Evolutionary conservation across 2,888 invertebrate genomes (phyloP).

Genomic region (Ornithoptera priamus): DNA sequence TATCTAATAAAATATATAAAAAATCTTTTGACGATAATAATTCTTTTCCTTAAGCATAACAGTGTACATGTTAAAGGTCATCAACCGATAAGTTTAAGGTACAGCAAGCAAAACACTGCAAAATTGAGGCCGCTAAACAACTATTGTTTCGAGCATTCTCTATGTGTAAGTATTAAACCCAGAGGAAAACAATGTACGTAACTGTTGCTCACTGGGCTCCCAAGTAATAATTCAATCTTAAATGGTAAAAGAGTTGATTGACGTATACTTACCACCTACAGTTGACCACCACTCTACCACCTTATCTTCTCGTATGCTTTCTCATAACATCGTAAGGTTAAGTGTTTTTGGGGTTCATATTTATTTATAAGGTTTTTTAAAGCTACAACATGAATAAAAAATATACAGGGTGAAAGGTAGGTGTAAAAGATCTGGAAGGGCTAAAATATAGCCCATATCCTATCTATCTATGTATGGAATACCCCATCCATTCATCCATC

Average conservation of each 20-base stretch:
- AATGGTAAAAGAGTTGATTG: no score
- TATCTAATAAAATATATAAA: neutral
- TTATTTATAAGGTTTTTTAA: neutral
- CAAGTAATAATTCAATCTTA: neutral
- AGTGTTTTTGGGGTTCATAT: neutral
- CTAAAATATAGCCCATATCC: no score
- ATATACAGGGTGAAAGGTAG: neutral
- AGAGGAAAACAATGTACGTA: neutral
- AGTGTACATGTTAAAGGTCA: neutral
- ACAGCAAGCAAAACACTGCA: conserved; percentile 16
- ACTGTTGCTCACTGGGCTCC: neutral
- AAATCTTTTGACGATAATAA: neutral
- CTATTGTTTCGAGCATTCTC: conserved; percentile 12
- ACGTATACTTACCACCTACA: no score
- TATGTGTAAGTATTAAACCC: conserved; percentile 1
- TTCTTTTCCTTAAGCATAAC: neutral
- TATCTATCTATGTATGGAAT: no score
- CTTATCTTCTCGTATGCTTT: no score
- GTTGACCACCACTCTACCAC: neutral
- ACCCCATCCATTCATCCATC: no score
- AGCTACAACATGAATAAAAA: neutral
- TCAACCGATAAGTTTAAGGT: conserved; percentile 16
- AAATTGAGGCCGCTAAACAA: conserved; percentile 6
- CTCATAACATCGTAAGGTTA: no score
- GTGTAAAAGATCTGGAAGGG: neutral